Evolutionary conservation across 2,888 invertebrate species (phyloP), one percentile per base, ranked within the genome.

Genomic region (Hydroisotoma schaefferi): DNA sequence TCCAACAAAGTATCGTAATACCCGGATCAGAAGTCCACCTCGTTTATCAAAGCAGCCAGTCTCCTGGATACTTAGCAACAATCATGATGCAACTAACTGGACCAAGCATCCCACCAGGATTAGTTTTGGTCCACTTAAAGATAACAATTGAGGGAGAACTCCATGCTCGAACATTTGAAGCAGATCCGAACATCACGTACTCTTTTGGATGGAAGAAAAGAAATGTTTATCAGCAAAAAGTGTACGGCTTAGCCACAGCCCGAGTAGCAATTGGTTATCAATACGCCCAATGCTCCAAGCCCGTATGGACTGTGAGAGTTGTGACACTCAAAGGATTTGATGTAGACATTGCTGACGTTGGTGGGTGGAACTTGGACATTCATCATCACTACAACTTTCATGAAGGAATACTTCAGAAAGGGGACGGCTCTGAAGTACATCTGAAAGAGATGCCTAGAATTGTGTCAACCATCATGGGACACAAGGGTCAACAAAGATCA

Each of bases 331-430:
- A 93, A 77, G 97, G 97, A 23, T 94, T 93, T 78, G 95, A 95
- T 77, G 92, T 97, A 52, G 92, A 92, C 74, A 94, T 95, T 68
- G 94, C 97, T 0, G 94, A 95, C 76, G 90, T 97, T 56, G 97
- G 97, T 1, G 94, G 94, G 48, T 99, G 97, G 97, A 94, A 97
- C 53, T 80, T 99, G 56, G 92, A 98, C 76, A 92, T 97, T 67
- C 97, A 98, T 79, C 98, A 99, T 78, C 93, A 94, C 77, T 97
- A 97, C 79, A 98, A 99, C 78, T 94, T 94, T 82, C 92, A 95
- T 75, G 95, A 98, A 81, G 97, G 93, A 23, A 95, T 98, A 66
- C 80, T 99, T 46, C 97, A 99, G 77, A 95, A 95, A 77, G 99
- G 99, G 38, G 94, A 97, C 75, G 98, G 99, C 56, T 90, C 93